Evolutionary conservation across 64 coral and sea anemone species (phyloP).

Genomic region (Stichodactyla mertensii): DNA sequence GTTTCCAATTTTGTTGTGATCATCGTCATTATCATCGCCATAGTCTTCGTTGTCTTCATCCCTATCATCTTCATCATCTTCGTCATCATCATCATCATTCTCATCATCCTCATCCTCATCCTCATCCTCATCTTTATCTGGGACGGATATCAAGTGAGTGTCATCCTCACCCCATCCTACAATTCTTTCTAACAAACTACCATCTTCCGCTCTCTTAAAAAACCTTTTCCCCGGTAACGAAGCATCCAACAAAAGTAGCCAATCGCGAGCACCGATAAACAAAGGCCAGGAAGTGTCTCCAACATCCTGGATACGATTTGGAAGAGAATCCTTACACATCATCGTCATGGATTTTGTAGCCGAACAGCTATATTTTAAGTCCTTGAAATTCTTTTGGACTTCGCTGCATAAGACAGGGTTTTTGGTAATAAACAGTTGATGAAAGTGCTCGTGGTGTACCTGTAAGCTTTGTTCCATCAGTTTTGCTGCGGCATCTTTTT

Average conservation of each 20-base stretch:
- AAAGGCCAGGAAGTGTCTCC: slow-evolving; percentile 84
- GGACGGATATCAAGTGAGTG: slow-evolving; percentile 54
- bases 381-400: slow-evolving; percentile 91
- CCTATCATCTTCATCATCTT: background rate
- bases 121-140: slow-evolving; percentile 36
- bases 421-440: slow-evolving; percentile 93
- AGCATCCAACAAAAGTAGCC: slow-evolving; percentile 80
- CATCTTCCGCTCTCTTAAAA: slow-evolving; percentile 70
- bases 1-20: too few species aligned
- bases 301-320: slow-evolving; percentile 50
- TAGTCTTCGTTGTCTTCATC: too few species aligned
- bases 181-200: slow-evolving; percentile 64
- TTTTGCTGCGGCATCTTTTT: background rate
- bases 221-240: slow-evolving; percentile 65
- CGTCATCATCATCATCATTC: too few species aligned
- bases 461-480: background rate
- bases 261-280: slow-evolving; percentile 91
- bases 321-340: slow-evolving; percentile 30
- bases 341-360: slow-evolving; percentile 32
- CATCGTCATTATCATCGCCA: too few species aligned
- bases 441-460: slow-evolving; percentile 75
- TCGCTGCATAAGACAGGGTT: slow-evolving; percentile 90
- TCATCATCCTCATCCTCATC: slow-evolving; percentile 30
- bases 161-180: slow-evolving; percentile 97
- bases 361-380: slow-evolving; percentile 46